Conservation (phyloP, 1,140 invertebrate species). For the Capitella teleta region DNA sequence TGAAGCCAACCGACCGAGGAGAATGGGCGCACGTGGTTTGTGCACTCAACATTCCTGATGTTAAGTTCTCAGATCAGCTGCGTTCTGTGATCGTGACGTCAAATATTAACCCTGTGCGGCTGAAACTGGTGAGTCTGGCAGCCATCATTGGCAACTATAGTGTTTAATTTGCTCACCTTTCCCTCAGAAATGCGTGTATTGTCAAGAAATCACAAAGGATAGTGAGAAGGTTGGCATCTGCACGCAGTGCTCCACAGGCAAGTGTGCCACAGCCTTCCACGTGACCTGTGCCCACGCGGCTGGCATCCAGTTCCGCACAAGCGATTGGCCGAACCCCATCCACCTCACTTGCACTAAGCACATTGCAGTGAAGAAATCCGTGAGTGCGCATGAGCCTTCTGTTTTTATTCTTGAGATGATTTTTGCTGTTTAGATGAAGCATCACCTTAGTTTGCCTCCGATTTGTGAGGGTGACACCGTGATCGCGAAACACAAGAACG, state of each 20-base stretch:
- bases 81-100: no score
- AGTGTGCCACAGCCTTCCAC: slow-evolving; percentile 43
- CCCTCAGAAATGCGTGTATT: slow-evolving; percentile 21
- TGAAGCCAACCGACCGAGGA: slow-evolving; percentile 50
- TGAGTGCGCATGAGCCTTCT: no score
- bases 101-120: no score
- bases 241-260: slow-evolving; percentile 42
- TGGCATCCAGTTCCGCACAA: slow-evolving; percentile 41
- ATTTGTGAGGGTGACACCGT: slow-evolving; percentile 42
- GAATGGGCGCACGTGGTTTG: slow-evolving; percentile 97
- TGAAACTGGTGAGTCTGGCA: slow-evolving; percentile 71
- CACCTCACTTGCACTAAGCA: slow-evolving; percentile 46
- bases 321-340: slow-evolving; percentile 41
- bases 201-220: slow-evolving; percentile 13
- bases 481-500: slow-evolving; percentile 55
- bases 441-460: slow-evolving; percentile 11
- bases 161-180: no score
- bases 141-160: no score
- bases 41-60: slow-evolving; percentile 91
- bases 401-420: no score
- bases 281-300: slow-evolving; percentile 45
- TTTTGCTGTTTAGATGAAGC: neutral
- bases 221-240: slow-evolving; percentile 23
- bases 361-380: no score
- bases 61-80: slow-evolving; percentile 88